These are phyloP conservation scores for Lasioglossum morio DNA, from an alignment of 2,888 invertebrate genomes.

Conservation along the genomic window DNA sequence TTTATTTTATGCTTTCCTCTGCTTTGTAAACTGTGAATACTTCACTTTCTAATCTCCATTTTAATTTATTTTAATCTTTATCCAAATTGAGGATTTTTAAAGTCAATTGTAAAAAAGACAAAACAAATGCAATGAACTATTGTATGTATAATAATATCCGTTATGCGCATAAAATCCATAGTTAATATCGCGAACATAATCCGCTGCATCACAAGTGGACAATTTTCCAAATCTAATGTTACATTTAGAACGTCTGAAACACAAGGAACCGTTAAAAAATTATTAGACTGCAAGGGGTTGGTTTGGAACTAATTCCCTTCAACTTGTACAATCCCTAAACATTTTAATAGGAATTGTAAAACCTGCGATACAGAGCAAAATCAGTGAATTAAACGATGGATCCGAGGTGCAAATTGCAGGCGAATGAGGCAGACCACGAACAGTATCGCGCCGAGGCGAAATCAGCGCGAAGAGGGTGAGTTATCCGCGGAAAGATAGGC, in stretches of 20 bases:
- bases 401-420: not conserved
- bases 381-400: not conserved
- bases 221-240: too few species aligned
- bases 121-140: not conserved
- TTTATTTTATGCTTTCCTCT: not conserved
- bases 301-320: not conserved
- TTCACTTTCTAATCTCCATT: too few species aligned
- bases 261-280: not conserved
- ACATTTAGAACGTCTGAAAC: too few species aligned
- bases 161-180: not conserved
- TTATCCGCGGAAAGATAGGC: constrained; percentile 45
- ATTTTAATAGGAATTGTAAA: not conserved
- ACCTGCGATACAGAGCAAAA: not conserved
- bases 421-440: not conserved
- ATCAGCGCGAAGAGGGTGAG: not conserved
- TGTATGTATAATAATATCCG: not conserved
- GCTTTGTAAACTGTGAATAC: too few species aligned
- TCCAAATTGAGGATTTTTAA: not conserved
- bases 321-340: not conserved
- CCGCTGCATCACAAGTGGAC: too few species aligned
- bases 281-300: not conserved
- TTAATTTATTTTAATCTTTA: too few species aligned
- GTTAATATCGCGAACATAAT: too few species aligned
- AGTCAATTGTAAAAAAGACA: not conserved
- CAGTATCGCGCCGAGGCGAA: constrained; percentile 1